These are phyloP conservation scores for Parazoanthus darwini DNA, from an alignment of 92 coral and sea anemone genomes.

Conservation along the genomic window DNA sequence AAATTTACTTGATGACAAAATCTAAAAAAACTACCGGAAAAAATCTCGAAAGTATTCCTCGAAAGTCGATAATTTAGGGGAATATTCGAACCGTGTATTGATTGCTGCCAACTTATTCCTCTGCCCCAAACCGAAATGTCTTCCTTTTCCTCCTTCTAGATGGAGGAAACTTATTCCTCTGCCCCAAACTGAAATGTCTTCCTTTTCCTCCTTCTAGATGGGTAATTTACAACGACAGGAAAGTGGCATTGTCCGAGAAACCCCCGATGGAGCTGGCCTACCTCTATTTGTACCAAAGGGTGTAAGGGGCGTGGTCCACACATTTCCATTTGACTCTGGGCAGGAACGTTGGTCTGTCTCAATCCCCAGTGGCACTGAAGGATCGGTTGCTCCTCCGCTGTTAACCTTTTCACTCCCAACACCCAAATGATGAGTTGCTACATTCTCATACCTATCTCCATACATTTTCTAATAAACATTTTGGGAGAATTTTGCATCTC, in stretches of 20 bases:
- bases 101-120: not conserved
- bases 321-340: not conserved
- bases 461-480: no score
- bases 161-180: not conserved
- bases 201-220: slow-evolving; percentile 59
- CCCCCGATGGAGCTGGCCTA: slow-evolving; percentile 97
- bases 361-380: not conserved
- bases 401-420: no score
- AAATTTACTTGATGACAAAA: no score
- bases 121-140: not conserved
- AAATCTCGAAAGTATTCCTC: no score
- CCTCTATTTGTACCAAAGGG: slow-evolving; percentile 82
- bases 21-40: no score
- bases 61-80: no score
- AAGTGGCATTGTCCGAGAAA: slow-evolving; percentile 92
- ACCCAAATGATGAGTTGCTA: no score
- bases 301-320: slow-evolving; percentile 5
- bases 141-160: no score
- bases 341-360: not conserved
- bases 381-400: not conserved
- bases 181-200: not conserved
- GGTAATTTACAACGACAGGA: slow-evolving; percentile 96
- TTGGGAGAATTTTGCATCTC: no score
- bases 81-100: no score
- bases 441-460: no score